A percentile compares a stretch with the other conserved stretches of the same genome.
These are phyloP conservation scores for Sarcophaga caerulescens DNA, from an alignment of 2,888 invertebrate species.

Conservation along the genomic window DNA sequence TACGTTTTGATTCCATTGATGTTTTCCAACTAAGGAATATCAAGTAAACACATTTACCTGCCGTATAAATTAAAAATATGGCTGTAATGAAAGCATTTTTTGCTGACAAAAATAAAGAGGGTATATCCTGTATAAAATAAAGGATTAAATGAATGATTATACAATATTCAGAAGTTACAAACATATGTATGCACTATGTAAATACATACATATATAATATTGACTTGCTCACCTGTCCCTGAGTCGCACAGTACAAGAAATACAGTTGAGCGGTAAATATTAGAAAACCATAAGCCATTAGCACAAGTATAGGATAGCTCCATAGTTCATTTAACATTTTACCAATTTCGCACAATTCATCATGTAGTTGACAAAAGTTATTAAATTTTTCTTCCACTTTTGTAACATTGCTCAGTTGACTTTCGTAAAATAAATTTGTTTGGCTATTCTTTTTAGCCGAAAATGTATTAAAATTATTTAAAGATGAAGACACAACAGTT, in stretches of 20 bases:
- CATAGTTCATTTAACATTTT: conserved; percentile 79
- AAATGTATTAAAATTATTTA: conserved; percentile 52
- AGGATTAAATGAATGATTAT: not conserved
- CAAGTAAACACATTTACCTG: conserved; percentile 80
- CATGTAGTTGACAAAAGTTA: conserved; percentile 80
- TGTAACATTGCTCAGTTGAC: conserved; percentile 75
- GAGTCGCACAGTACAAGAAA: conserved; percentile 80
- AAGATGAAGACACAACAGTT: conserved; percentile 17
- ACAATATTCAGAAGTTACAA: not conserved
- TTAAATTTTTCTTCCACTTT: conserved; percentile 80
- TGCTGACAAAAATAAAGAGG: conserved; percentile 79
- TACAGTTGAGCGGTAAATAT: conserved; percentile 81
- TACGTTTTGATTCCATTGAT: conserved; percentile 79
- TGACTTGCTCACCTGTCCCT: conserved; percentile 74
- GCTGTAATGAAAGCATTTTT: conserved; percentile 77
- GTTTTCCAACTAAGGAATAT: conserved; percentile 81
- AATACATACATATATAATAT: not conserved
- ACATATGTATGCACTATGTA: not conserved
- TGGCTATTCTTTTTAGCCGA: conserved; percentile 24
- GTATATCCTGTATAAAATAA: conserved; percentile 72
- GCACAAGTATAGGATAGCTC: conserved; percentile 79
- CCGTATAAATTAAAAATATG: conserved; percentile 77
- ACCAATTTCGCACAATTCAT: conserved; percentile 81
- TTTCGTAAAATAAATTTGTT: conserved; percentile 70
- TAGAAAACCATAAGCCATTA: conserved; percentile 81